Percentiles rank a stretch among this genome's conserved stretches.
Evolutionary conservation across 1,140 invertebrate species (phyloP).

Genomic region (Aphis gossypii): DNA sequence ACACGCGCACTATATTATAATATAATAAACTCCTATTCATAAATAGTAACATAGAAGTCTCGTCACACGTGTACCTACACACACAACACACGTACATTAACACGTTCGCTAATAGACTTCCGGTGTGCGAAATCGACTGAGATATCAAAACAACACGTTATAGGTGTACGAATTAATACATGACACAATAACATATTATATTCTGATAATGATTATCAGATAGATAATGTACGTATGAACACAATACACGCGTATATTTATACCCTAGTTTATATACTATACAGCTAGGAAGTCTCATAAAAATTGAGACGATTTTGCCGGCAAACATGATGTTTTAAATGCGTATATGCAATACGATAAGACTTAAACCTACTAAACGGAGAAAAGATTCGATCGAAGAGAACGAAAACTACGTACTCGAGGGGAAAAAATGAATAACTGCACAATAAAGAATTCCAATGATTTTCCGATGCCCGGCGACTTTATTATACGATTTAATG

Average conservation of each 20-base stretch:
- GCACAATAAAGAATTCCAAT: background rate
- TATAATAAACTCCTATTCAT: constrained; percentile 21
- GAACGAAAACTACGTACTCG: background rate
- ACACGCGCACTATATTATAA: constrained; percentile 12
- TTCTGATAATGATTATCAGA: background rate
- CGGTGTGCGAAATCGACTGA: constrained; percentile 15
- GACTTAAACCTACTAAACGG: background rate
- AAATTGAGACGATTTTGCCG: background rate
- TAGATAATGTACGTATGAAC: background rate
- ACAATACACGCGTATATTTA: too few relatives aligned
- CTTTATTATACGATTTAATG: background rate
- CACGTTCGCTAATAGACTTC: constrained; percentile 12
- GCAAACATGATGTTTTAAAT: background rate
- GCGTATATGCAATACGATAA: background rate
- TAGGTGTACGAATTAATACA: too few relatives aligned
- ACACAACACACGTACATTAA: background rate
- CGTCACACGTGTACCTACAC: background rate
- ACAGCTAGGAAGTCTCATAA: background rate
- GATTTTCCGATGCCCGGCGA: background rate
- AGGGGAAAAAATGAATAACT: background rate
- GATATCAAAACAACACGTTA: background rate
- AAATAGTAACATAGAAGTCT: background rate
- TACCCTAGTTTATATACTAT: background rate
- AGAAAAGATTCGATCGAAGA: background rate
- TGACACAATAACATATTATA: background rate